Evolutionary conservation across 2,113 vertebrate genomes (phyloP), one percentile per base, ranked within the genome.

Genomic region (Sylvia atricapilla): DNA sequence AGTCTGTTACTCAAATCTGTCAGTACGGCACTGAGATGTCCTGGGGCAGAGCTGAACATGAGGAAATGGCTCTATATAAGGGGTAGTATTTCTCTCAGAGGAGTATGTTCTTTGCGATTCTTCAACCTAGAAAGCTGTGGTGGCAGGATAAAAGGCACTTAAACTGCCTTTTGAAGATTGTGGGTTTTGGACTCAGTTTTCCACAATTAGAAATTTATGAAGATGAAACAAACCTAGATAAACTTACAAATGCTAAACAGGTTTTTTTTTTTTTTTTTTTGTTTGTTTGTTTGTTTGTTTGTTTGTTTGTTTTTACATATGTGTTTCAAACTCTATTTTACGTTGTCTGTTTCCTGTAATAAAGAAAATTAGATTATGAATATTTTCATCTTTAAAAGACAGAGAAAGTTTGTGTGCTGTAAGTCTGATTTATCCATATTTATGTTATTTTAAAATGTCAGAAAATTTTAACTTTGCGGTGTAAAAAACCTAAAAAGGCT

Each of bases 351-450:
- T 63, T 93, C 22, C 35, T 56, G 3, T 70, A 67, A 24, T 60
- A 47, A 70, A 41, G 3, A 31, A 1, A 1, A 41, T 3, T 35
- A 0, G 0, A 30, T 12, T 50, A 23, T 7, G 0, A 83, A 4
- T 70, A 66, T 77, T 86, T 77, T 73, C 0, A 16, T 62, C 8
- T 81, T 81, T 21, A 66, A 69, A 72, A 89, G 6, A 7, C 50
- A 58, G 8, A 64, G 4, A 47, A 88, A 62, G 23, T 35, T 59
- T 58, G 9, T 58, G 23, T 78, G 20, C 30, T 78, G 3, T 52
- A 62, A 43, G 31, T 49, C 30, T 47, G 35, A 9, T 74, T 78
- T 84, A 50, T 39, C 17, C 5, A 43, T 10, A 58, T 69, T 73
- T 44, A 50, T 6, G 31, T 69, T 6, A 27, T 20, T 84, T 87